A percentile compares a stretch with the other conserved stretches of the same genome.
phyloP scores from a whole-genome alignment of 2,797 vertebrate species.

The Phoeniculus purpureus region DNA sequence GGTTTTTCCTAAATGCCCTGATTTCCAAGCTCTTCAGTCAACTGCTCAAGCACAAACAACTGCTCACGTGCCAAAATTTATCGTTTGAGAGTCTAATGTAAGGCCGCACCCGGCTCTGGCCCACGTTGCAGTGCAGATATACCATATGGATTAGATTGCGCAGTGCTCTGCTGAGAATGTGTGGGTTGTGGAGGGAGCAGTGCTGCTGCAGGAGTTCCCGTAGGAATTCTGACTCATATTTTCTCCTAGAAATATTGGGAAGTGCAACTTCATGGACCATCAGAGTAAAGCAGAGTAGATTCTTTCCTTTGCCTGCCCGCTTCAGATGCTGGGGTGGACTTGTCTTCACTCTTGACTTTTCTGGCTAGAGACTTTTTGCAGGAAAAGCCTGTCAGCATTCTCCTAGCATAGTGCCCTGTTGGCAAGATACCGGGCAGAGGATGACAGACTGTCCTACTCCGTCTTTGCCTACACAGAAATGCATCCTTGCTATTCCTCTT shows the following conservation, averaged over 20 bases:
- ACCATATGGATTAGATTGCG: conserved; percentile 58
- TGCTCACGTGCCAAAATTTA: not conserved
- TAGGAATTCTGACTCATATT: conserved; percentile 66
- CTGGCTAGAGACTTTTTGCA: not conserved
- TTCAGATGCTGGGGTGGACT: not conserved
- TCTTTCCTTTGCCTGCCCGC: not conserved
- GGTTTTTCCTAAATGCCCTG: not conserved
- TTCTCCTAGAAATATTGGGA: conserved; percentile 65
- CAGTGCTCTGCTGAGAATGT: conserved; percentile 56
- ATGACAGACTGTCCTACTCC: not conserved
- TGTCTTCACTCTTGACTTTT: conserved; percentile 1
- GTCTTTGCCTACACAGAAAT: not conserved
- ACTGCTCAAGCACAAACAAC: not conserved
- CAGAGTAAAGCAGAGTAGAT: not conserved
- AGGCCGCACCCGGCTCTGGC: conserved; percentile 13
- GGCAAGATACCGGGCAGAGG: not conserved
- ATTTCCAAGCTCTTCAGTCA: not conserved
- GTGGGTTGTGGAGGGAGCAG: conserved; percentile 60
- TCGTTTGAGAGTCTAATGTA: not conserved
- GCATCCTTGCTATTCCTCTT: not conserved
- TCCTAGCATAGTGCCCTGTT: not conserved
- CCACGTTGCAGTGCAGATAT: not conserved
- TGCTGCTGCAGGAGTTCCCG: conserved; percentile 61
- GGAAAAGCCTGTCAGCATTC: not conserved
- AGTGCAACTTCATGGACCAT: not conserved